A percentile compares a stretch with the other conserved stretches of the same genome.
Evolutionary conservation across 2,888 invertebrate genomes (phyloP).

Genomic region (Scotopteryx bipunctaria): DNA sequence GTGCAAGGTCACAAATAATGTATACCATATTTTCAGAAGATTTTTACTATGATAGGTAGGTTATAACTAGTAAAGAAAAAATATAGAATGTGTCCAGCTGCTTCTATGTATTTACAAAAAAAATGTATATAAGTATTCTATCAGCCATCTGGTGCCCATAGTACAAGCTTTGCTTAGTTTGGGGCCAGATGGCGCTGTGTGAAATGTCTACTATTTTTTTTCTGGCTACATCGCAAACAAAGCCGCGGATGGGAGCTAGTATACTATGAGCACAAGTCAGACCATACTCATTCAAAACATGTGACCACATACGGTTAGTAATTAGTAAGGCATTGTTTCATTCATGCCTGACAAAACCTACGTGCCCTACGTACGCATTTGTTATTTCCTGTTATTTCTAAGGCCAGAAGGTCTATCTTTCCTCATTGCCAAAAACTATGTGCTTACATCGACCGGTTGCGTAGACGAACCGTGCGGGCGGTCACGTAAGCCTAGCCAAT

Average conservation of each 20-base stretch:
- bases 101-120: too few species aligned
- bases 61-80: too few species aligned
- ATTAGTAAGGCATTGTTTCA: not conserved
- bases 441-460: slow-evolving; percentile 25
- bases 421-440: slow-evolving; percentile 29
- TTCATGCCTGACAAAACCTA: slow-evolving; percentile 2
- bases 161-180: too few species aligned
- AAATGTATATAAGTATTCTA: too few species aligned
- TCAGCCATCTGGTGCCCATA: too few species aligned
- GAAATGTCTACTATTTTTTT: too few species aligned
- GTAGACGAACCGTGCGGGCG: slow-evolving; percentile 28
- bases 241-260: not conserved
- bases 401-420: slow-evolving; percentile 23
- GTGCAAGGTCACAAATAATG: too few species aligned
- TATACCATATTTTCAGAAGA: too few species aligned
- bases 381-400: slow-evolving; percentile 10
- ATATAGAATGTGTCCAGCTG: too few species aligned
- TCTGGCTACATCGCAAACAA: too few species aligned
- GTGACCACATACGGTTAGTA: not conserved
- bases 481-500: slow-evolving; percentile 36
- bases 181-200: too few species aligned
- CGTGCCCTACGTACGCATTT: slow-evolving; percentile 11
- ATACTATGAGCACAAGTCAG: not conserved
- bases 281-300: not conserved
- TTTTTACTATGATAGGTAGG: too few species aligned